Evolutionary conservation across 2,113 vertebrate genomes (phyloP).

Genomic region (Dicerorhinus sumatrensis): DNA sequence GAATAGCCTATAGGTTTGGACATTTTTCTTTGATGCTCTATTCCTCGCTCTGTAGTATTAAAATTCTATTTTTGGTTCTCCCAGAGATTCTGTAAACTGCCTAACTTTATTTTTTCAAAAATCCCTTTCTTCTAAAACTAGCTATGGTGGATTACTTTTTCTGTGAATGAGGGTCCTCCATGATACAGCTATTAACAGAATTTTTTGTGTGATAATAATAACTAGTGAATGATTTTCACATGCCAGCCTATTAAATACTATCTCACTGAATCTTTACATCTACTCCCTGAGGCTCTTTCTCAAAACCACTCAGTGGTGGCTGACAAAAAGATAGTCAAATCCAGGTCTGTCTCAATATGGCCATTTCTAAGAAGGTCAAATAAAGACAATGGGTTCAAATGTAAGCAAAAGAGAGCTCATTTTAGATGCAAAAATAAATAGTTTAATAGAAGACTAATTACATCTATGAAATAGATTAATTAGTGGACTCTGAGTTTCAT

Average conservation of each 20-base stretch:
- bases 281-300: neutral
- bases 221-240: neutral
- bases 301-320: neutral
- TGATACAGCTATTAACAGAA: neutral
- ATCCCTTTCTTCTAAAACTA: slow-evolving; percentile 15
- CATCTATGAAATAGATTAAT: neutral
- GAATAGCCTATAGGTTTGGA: neutral
- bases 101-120: slow-evolving; percentile 12
- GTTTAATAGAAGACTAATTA: neutral
- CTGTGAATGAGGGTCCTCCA: neutral
- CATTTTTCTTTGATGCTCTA: neutral
- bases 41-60: neutral
- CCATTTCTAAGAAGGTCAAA: neutral
- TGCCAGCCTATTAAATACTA: neutral
- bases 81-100: neutral
- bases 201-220: neutral
- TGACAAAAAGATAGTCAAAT: neutral
- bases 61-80: neutral
- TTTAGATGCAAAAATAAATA: slow-evolving; percentile 7
- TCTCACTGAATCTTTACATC: neutral
- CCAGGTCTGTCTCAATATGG: neutral
- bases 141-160: neutral
- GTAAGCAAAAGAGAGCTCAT: neutral
- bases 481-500: neutral
- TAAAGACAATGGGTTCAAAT: slow-evolving; percentile 9